phyloP scores from a whole-genome alignment of 2,113 vertebrate species.

The Epinephelus fuscoguttatus region DNA sequence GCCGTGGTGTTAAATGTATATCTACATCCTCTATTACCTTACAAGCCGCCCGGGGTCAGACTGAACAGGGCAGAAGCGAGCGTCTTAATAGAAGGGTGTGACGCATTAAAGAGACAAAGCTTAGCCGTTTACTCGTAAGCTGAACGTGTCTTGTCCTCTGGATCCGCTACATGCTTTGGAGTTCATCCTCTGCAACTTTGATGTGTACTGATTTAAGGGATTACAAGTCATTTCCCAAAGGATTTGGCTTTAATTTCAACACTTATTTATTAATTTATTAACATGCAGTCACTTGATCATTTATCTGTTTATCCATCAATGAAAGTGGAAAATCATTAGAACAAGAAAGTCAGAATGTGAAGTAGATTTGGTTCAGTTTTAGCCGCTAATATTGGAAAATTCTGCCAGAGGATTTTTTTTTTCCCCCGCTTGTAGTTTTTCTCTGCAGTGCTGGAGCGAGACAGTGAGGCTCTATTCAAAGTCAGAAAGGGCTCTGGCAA shows the following conservation, averaged over 20 bases:
- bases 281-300: neutral
- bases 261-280: conserved; percentile 40
- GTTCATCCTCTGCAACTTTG: conserved; percentile 66
- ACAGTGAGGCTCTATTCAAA: conserved; percentile 61
- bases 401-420: conserved; percentile 2
- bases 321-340: neutral
- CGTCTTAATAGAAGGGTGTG: conserved; percentile 46
- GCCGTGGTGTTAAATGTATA: conserved; percentile 33
- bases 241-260: conserved; percentile 44
- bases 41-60: conserved; percentile 16
- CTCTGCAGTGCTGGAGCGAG: conserved; percentile 43
- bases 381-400: conserved; percentile 26
- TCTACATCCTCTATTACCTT: neutral
- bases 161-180: conserved; percentile 29
- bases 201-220: conserved; percentile 68
- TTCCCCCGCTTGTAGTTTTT: neutral
- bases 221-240: conserved; percentile 68
- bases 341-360: neutral
- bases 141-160: conserved; percentile 23
- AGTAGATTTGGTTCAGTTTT: conserved; percentile 10
- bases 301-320: conserved; percentile 14
- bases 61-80: conserved; percentile 13
- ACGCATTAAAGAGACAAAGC: conserved; percentile 59
- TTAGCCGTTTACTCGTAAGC: conserved; percentile 52
- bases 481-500: conserved; percentile 69